These are phyloP conservation scores for Rhabdomys dilectus DNA, from an alignment of 2,113 vertebrate species.

Conservation along the genomic window DNA sequence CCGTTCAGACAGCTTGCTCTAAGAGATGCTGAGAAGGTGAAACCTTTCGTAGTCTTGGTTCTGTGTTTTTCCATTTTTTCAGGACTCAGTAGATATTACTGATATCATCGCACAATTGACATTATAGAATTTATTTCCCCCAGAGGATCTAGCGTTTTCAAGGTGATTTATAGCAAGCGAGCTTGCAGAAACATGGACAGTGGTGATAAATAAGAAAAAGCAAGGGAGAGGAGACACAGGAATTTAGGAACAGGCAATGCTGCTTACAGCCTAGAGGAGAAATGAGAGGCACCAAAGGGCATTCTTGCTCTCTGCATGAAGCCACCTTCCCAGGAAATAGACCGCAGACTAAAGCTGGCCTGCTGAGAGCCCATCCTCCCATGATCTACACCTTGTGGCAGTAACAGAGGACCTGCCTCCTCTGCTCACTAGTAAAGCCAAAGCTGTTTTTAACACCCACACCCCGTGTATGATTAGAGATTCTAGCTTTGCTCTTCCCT, in stretches of 20 bases:
- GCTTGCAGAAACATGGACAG: slow-evolving; percentile 5
- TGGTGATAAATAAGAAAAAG: slow-evolving; percentile 25
- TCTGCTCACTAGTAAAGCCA: not conserved
- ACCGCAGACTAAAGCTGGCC: too few species aligned
- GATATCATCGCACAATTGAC: slow-evolving; percentile 40
- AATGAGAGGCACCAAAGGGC: not conserved
- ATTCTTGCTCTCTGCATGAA: not conserved
- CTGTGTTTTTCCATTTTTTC: slow-evolving; percentile 46
- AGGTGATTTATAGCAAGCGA: slow-evolving; percentile 49
- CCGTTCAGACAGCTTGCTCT: not conserved
- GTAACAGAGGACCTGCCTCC: not conserved
- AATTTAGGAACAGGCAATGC: not conserved
- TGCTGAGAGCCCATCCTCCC: not conserved
- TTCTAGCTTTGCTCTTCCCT: not conserved
- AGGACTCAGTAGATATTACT: not conserved
- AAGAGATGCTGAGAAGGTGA: not conserved
- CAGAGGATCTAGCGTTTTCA: not conserved
- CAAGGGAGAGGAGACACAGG: not conserved
- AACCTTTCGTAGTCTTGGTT: not conserved
- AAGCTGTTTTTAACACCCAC: not conserved
- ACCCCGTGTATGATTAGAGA: not conserved
- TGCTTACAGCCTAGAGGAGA: not conserved
- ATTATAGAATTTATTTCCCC: slow-evolving; percentile 13
- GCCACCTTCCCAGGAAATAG: not conserved
- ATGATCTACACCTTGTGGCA: not conserved